Evolutionary conservation across 2,888 invertebrate genomes (phyloP).

Genomic region (Limnephilus rhombicus): DNA sequence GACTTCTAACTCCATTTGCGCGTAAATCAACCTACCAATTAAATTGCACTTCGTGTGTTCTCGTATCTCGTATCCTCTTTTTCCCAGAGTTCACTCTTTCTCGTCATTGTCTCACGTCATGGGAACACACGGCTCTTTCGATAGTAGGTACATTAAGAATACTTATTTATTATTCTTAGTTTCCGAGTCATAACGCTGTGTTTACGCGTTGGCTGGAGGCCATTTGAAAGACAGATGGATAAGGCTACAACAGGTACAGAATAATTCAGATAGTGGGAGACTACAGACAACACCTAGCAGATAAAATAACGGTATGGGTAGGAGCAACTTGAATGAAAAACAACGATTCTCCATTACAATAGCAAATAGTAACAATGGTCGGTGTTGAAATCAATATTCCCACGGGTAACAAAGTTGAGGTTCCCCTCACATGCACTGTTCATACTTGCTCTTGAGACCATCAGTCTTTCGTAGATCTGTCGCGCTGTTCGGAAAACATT

Average conservation of each 20-base stretch:
- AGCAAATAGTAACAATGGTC: neutral
- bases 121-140: neutral
- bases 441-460: neutral
- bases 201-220: slow-evolving; percentile 1
- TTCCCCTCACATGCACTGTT: neutral
- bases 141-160: neutral
- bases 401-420: neutral
- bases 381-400: neutral
- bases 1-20: neutral
- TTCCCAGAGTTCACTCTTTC: neutral
- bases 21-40: neutral
- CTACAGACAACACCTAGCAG: neutral
- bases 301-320: neutral
- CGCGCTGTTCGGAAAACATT: neutral
- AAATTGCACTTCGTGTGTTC: neutral
- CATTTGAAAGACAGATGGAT: neutral
- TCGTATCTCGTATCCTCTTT: neutral
- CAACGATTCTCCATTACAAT: slow-evolving; percentile 13
- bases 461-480: neutral
- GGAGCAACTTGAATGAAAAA: neutral
- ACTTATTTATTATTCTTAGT: neutral
- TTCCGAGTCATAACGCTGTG: neutral
- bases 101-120: neutral
- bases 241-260: neutral
- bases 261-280: neutral